phyloP scores from a whole-genome alignment of 1,140 invertebrate species.

The Venturia canescens region DNA sequence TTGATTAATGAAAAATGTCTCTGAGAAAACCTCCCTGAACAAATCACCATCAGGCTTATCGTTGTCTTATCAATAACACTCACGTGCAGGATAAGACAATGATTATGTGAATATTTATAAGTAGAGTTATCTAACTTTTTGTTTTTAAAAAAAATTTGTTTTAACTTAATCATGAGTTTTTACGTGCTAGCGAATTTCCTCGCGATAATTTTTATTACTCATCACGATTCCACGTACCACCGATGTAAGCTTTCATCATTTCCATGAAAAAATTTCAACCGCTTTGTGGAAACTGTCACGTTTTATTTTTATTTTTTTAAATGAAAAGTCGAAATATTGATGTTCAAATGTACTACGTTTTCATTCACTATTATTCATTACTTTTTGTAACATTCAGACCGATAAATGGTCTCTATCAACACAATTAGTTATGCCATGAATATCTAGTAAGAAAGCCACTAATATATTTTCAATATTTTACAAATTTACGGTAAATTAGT shows the following conservation, averaged over 20 bases:
- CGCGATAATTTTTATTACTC: too few relatives aligned
- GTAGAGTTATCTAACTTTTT: neutral
- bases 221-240: too few relatives aligned
- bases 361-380: neutral
- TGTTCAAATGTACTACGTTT: neutral
- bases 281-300: too few relatives aligned
- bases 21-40: neutral
- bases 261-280: too few relatives aligned
- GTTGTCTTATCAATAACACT: conserved; percentile 40
- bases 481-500: neutral
- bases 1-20: conserved; percentile 53
- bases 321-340: too few relatives aligned
- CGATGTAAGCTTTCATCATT: too few relatives aligned
- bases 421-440: neutral
- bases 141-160: neutral
- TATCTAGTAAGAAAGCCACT: neutral
- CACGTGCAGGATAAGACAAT: conserved; percentile 36
- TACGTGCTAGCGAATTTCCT: too few relatives aligned
- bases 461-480: conserved; percentile 39
- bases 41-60: conserved; percentile 23
- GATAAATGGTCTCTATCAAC: neutral
- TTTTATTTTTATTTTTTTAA: too few relatives aligned
- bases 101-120: conserved; percentile 41
- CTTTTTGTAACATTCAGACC: neutral
- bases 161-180: neutral